These are phyloP conservation scores for Nematostella vectensis DNA, from an alignment of 92 coral and sea anemone genomes.

Conservation along the genomic window DNA sequence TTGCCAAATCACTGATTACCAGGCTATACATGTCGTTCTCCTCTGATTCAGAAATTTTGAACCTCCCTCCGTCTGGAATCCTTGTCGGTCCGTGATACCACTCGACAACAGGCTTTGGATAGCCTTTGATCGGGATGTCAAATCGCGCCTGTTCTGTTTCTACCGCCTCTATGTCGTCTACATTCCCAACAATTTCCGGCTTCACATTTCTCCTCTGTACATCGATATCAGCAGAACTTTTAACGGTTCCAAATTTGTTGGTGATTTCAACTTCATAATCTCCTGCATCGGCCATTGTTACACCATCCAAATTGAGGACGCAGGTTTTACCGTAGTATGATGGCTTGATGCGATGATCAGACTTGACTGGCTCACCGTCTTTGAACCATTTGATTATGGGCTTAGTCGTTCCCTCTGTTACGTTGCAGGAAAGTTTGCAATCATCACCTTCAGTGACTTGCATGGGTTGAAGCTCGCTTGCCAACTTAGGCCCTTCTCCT, in stretches of 20 bases:
- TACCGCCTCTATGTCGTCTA: constrained; percentile 50
- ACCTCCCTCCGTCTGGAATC: constrained; percentile 41
- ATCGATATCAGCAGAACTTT: constrained; percentile 47
- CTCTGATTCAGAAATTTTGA: constrained; percentile 40
- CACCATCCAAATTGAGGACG: constrained; percentile 44
- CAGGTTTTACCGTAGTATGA: constrained; percentile 41
- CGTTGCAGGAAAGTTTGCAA: constrained; percentile 50
- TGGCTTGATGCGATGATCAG: constrained; percentile 54
- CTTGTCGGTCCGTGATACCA: constrained; percentile 69
- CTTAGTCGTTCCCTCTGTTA: constrained; percentile 42
- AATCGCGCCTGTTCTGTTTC: constrained; percentile 75
- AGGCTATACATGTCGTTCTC: constrained; percentile 56
- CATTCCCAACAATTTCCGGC: constrained; percentile 72
- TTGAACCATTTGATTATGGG: constrained; percentile 61
- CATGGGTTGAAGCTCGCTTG: constrained; percentile 37
- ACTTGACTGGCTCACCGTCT: constrained; percentile 52
- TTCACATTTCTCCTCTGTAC: constrained; percentile 31
- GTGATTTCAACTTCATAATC: constrained; percentile 58
- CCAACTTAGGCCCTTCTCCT: constrained; percentile 54
- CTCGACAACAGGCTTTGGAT: constrained; percentile 75
- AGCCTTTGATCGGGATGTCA: constrained; percentile 51
- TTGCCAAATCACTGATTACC: constrained; percentile 36
- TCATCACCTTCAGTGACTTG: constrained; percentile 63
- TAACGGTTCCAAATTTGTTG: constrained; percentile 54
- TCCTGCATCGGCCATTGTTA: constrained; percentile 57